Conservation (phyloP, 2,888 invertebrate species). For the Agrochola lychnidis region DNA sequence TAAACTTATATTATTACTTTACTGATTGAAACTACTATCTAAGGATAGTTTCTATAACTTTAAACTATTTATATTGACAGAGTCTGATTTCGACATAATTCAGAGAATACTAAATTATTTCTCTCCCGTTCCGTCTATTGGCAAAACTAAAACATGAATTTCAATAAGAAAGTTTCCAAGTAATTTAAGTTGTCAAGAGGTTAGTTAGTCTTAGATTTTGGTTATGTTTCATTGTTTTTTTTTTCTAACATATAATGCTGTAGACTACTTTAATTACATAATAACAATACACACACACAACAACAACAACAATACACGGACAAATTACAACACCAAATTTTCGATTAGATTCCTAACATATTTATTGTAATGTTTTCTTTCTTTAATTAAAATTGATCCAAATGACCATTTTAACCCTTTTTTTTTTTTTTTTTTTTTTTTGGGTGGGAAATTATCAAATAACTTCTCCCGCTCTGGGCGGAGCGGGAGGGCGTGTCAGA, state of each 20-base stretch:
- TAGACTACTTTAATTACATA: too few species aligned
- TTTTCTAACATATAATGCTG: neutral
- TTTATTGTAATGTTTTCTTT: neutral
- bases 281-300: neutral
- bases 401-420: neutral
- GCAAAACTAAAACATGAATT: neutral
- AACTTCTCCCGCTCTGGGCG: too few species aligned
- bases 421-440: too few species aligned
- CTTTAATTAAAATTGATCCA: neutral
- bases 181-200: neutral
- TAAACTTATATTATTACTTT: neutral
- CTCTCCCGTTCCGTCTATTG: neutral
- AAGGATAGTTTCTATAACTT: neutral
- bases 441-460: too few species aligned
- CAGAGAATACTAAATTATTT: neutral
- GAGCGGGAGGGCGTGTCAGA: too few species aligned
- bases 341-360: neutral
- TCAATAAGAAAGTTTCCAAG: neutral
- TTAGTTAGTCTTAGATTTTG: neutral
- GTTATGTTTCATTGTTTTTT: neutral
- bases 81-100: conserved; percentile 9
- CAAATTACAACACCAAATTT: neutral
- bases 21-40: neutral
- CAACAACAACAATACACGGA: neutral
- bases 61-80: neutral